Conservation (phyloP, 2,797 vertebrate genomes). For the Hozukius guyotensis region DNA sequence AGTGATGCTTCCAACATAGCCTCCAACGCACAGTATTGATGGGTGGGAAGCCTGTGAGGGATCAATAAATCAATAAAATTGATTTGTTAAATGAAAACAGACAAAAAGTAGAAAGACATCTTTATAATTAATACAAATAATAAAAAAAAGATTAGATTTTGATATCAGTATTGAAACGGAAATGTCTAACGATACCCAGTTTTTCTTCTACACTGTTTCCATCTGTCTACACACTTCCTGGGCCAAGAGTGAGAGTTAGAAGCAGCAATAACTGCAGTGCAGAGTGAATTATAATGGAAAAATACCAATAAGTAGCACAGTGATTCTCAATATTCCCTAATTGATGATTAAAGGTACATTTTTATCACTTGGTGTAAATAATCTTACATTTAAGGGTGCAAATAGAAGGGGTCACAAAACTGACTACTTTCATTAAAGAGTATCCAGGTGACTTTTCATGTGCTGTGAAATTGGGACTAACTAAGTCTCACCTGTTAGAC, state of each 20-base stretch:
- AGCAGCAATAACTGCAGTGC: neutral
- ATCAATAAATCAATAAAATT: neutral
- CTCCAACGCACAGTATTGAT: neutral
- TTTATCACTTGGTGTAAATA: neutral
- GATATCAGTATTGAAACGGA: no score
- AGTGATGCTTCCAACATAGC: neutral
- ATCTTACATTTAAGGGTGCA: neutral
- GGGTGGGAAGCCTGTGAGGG: neutral
- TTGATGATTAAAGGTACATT: neutral
- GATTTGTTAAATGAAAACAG: neutral
- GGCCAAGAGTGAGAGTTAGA: neutral
- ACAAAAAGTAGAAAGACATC: no score
- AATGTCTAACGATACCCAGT: neutral
- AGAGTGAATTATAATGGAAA: neutral
- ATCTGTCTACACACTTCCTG: neutral
- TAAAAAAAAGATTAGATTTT: fast-evolving
- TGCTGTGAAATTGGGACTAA: slow-evolving; percentile 30
- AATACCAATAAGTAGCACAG: neutral
- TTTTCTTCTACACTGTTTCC: no score
- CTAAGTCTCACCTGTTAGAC: neutral
- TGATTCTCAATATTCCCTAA: neutral
- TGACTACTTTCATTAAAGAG: neutral
- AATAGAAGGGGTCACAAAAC: neutral
- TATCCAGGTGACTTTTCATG: neutral
- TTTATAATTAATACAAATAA: no score